A percentile compares a stretch with the other conserved stretches of the same genome.
These are phyloP conservation scores for Delia radicum DNA, from an alignment of 1,140 invertebrate genomes.

Conservation along the genomic window DNA sequence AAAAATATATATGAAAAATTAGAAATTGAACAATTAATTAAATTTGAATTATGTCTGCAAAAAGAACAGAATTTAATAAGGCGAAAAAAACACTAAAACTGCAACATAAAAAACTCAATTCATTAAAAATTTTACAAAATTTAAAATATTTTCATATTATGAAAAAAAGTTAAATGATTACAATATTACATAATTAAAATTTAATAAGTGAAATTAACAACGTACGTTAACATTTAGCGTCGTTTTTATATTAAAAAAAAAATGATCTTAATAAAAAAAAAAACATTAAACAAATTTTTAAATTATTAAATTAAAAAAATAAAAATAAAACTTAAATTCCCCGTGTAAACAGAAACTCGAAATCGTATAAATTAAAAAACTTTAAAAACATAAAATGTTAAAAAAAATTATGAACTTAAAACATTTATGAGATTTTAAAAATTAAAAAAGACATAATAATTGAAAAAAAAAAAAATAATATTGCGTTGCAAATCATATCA, in stretches of 20 bases:
- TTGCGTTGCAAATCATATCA: slow-evolving; percentile 27
- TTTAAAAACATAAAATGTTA: background rate
- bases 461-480: slow-evolving; percentile 18
- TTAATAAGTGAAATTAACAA: slow-evolving; percentile 45
- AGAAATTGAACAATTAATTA: no score
- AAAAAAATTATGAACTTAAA: slow-evolving; percentile 4
- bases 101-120: background rate
- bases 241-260: slow-evolving; percentile 29
- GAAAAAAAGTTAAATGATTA: no score
- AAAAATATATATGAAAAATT: background rate
- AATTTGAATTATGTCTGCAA: background rate
- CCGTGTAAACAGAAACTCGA: background rate
- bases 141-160: background rate
- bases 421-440: slow-evolving; percentile 16
- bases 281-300: background rate
- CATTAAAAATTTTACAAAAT: background rate
- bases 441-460: slow-evolving; percentile 19
- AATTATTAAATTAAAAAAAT: background rate
- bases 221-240: slow-evolving; percentile 35
- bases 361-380: background rate
- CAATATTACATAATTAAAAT: slow-evolving; percentile 30
- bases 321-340: background rate
- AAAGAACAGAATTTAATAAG: no score
- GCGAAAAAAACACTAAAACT: no score
- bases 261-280: slow-evolving; percentile 31